These are phyloP conservation scores for Salticus scenicus DNA, from an alignment of 2,888 invertebrate species.

Conservation along the genomic window DNA sequence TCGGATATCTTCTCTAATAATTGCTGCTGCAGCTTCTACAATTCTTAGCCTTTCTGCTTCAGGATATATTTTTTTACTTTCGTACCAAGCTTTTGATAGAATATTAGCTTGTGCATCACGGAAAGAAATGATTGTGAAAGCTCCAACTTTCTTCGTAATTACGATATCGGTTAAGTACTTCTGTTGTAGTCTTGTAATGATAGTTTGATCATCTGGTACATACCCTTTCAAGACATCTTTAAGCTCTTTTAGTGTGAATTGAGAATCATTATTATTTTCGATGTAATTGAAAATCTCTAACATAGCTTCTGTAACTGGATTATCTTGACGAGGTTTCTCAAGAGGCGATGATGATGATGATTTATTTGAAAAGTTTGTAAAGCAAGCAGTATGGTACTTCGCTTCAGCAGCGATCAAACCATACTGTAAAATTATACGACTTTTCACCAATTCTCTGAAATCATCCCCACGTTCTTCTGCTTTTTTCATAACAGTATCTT, in stretches of 20 bases:
- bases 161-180: not conserved
- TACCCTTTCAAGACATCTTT: not conserved
- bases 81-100: slow-evolving; percentile 4
- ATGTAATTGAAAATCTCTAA: not conserved
- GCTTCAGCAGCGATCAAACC: not conserved
- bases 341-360: not conserved
- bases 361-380: not conserved
- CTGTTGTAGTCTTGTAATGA: not conserved
- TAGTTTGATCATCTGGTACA: not conserved
- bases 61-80: not conserved
- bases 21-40: not conserved
- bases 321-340: not conserved
- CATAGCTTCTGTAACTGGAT: slow-evolving; percentile 5
- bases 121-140: not conserved
- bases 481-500: not conserved
- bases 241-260: not conserved
- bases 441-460: not conserved
- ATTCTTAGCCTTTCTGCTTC: not conserved
- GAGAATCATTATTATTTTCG: slow-evolving; percentile 3
- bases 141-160: not conserved
- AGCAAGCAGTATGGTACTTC: not conserved
- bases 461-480: not conserved
- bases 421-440: not conserved
- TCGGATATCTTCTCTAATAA: not conserved
- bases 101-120: not conserved